These are phyloP conservation scores for Eidolon helvum DNA, from an alignment of 2,113 vertebrate species.

Conservation along the genomic window DNA sequence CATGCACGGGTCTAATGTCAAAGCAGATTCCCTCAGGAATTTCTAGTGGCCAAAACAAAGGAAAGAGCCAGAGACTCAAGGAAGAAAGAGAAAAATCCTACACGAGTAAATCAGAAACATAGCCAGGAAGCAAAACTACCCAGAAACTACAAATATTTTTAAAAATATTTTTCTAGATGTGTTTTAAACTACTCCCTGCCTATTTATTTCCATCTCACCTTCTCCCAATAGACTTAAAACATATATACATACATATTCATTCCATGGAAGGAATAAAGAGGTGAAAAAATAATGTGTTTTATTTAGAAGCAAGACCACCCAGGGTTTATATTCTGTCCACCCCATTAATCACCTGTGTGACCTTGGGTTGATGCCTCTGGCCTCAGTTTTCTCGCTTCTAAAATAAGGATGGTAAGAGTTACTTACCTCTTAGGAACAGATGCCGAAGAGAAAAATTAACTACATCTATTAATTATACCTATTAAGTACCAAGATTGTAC, in stretches of 20 bases:
- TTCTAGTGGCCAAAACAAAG: background rate
- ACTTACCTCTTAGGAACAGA: background rate
- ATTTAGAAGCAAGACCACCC: background rate
- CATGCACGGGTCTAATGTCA: background rate
- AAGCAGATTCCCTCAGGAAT: background rate
- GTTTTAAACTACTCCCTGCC: background rate
- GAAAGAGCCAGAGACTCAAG: background rate
- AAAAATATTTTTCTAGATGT: background rate
- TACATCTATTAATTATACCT: background rate
- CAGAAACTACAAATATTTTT: background rate
- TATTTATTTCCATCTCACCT: background rate
- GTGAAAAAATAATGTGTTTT: background rate
- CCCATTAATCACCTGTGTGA: background rate
- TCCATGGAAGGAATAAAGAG: background rate
- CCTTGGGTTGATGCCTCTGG: background rate
- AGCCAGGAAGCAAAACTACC: background rate
- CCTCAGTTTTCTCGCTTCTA: background rate
- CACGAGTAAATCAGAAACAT: background rate
- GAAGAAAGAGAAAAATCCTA: background rate
- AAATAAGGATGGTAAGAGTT: background rate
- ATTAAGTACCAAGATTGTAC: background rate
- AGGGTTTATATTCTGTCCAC: background rate
- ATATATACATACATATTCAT: background rate
- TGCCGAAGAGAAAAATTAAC: background rate
- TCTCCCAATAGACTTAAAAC: background rate